Conservation (phyloP, 2,797 vertebrate species). For the Rhinoraja longicauda region DNA sequence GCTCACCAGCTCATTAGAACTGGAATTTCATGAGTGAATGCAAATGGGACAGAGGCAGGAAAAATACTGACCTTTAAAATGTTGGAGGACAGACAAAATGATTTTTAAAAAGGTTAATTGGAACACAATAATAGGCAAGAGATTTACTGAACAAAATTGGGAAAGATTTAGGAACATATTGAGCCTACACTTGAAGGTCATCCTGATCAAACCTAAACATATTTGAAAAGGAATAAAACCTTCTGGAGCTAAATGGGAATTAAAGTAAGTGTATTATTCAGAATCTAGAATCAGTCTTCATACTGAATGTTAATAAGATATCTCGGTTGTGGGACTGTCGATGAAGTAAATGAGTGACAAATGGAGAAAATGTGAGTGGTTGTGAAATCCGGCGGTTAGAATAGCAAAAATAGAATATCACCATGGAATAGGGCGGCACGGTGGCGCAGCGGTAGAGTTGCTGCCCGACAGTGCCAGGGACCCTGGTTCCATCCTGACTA, state of each 20-base stretch:
- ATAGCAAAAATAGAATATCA: no score
- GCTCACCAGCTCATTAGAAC: neutral
- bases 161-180: neutral
- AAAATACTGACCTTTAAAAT: constrained; percentile 26
- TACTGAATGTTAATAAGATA: neutral
- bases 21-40: constrained; percentile 11
- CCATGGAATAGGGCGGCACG: no score
- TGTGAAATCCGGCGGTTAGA: no score
- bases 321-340: no score
- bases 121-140: constrained; percentile 4
- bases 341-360: no score
- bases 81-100: constrained; percentile 12
- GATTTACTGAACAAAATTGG: constrained; percentile 1
- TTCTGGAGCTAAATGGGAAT: neutral
- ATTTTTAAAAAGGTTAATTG: constrained; percentile 34
- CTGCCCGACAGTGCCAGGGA: no score
- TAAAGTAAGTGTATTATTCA: neutral
- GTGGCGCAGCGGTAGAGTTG: no score
- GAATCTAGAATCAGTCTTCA: neutral
- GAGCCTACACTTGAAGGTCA: constrained; percentile 5
- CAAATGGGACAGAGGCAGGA: neutral
- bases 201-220: neutral
- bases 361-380: no score
- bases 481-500: no score
- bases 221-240: neutral